A percentile compares a stretch with the other conserved stretches of the same genome.
These are phyloP conservation scores for Cantharis nigra DNA, from an alignment of 2,888 invertebrate species.

Conservation along the genomic window DNA sequence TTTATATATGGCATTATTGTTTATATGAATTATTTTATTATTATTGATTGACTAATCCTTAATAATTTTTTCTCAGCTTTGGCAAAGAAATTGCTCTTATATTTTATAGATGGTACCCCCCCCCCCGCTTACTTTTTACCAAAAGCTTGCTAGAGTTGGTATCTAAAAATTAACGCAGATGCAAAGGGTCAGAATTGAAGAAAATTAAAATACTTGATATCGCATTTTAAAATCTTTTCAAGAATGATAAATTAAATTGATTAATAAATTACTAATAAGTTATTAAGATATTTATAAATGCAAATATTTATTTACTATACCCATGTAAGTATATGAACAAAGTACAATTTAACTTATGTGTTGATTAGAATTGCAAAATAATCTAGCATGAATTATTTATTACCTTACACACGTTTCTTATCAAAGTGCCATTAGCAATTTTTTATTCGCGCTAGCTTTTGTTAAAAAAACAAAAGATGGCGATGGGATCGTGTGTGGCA, in stretches of 20 bases:
- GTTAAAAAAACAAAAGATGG: background rate
- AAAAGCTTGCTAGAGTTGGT: background rate
- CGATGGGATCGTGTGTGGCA: background rate
- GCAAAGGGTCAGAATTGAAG: background rate
- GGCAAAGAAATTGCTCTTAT: too few relatives aligned
- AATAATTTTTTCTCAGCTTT: too few relatives aligned
- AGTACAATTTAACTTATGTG: background rate
- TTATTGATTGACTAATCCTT: too few relatives aligned
- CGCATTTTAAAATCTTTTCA: background rate
- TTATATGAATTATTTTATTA: too few relatives aligned
- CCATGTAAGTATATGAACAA: background rate
- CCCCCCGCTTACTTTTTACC: background rate
- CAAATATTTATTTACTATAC: background rate
- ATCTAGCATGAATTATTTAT: conserved; percentile 1
- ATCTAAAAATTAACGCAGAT: background rate
- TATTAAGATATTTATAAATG: background rate
- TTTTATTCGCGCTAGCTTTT: background rate
- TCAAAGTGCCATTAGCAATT: background rate
- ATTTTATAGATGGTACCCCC: too few relatives aligned
- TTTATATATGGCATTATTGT: too few relatives aligned
- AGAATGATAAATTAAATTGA: conserved; percentile 1
- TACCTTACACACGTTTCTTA: background rate
- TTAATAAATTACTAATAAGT: conserved; percentile 2
- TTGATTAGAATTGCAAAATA: conserved; percentile 1
- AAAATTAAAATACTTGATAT: background rate